Conservation (phyloP, 1,140 invertebrate genomes). For the Globodera ellingtonae region DNA sequence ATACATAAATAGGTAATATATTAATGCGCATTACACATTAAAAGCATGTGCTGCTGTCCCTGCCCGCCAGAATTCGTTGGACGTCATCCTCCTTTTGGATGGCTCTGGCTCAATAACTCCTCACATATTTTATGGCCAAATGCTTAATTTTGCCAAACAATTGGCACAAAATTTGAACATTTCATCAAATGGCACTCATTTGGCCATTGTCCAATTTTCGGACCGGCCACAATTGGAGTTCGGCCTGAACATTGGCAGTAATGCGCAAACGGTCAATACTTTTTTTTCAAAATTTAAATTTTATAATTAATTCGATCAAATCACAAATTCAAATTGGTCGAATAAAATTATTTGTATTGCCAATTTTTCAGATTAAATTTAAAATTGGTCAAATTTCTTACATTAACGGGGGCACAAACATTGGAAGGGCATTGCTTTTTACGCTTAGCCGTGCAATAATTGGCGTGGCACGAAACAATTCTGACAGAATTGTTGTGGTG, state of each 20-base stretch:
- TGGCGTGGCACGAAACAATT: conserved; percentile 54
- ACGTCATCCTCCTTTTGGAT: conserved; percentile 59
- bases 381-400: conserved; percentile 43
- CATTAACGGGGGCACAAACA: conserved; percentile 62
- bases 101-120: conserved; percentile 62
- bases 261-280: background rate
- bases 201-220: conserved; percentile 60
- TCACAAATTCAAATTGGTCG: background rate
- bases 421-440: conserved; percentile 56
- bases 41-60: background rate
- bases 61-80: conserved; percentile 44
- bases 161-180: conserved; percentile 58
- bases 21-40: too few species aligned
- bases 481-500: conserved; percentile 59
- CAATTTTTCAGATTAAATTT: background rate
- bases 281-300: too few species aligned
- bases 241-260: conserved; percentile 52
- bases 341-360: background rate
- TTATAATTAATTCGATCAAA: too few species aligned
- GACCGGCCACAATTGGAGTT: conserved; percentile 61
- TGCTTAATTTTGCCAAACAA: conserved; percentile 53
- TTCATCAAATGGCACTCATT: conserved; percentile 47
- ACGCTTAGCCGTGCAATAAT: conserved; percentile 47
- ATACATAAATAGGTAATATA: too few species aligned
- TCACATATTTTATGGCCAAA: conserved; percentile 59